phyloP scores from a whole-genome alignment of 1,140 invertebrate genomes.

The Danaus melanippus region DNA sequence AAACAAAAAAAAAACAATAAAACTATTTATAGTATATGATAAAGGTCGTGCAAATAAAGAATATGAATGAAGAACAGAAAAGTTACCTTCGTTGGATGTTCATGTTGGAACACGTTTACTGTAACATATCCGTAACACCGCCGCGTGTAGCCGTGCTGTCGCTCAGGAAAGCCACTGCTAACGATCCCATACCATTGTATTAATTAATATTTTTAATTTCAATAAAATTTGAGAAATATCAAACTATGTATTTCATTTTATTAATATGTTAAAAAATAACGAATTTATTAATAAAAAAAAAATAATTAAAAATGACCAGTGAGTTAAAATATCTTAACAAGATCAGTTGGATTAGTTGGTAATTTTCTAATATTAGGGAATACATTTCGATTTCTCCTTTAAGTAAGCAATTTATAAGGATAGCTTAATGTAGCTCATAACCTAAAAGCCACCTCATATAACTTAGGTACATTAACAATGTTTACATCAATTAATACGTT shows the following conservation, averaged over 20 bases:
- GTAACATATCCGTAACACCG: slow-evolving; percentile 39
- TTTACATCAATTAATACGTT: neutral
- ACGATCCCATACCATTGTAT: slow-evolving; percentile 57
- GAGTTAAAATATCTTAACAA: too few relatives aligned
- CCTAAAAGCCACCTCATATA: neutral
- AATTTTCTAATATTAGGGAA: too few relatives aligned
- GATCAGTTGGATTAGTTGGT: too few relatives aligned
- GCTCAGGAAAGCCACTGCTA: slow-evolving; percentile 42
- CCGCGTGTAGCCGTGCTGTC: slow-evolving; percentile 42
- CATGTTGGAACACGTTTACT: slow-evolving; percentile 50
- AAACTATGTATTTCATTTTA: neutral
- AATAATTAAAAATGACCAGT: too few relatives aligned
- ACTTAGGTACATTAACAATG: neutral
- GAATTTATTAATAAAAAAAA: slow-evolving; percentile 3
- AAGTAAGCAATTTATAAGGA: too few relatives aligned
- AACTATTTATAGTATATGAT: neutral
- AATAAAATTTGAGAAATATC: slow-evolving; percentile 1
- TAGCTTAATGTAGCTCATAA: too few relatives aligned
- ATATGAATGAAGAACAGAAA: slow-evolving; percentile 38
- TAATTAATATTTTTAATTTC: slow-evolving; percentile 18
- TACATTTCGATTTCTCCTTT: too few relatives aligned
- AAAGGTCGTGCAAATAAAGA: slow-evolving; percentile 36
- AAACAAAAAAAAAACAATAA: too few relatives aligned
- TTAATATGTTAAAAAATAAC: too few relatives aligned
- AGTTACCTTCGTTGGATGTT: slow-evolving; percentile 39